phyloP scores from a whole-genome alignment of 2,888 invertebrate species.

The Rotaria magnacalcarata region DNA sequence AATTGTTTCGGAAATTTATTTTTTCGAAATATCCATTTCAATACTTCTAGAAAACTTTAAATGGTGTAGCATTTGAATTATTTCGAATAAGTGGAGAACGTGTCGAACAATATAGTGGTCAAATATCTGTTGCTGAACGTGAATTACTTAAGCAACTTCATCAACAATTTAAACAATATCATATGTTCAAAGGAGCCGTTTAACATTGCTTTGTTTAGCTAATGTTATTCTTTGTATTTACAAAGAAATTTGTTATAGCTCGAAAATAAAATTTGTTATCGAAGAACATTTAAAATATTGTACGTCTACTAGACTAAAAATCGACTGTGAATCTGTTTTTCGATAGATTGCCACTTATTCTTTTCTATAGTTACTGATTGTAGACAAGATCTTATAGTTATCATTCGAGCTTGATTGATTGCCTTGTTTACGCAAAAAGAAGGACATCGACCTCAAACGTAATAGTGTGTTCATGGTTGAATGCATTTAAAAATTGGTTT shows the following conservation, averaged over 20 bases:
- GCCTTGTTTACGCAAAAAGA: too few species aligned
- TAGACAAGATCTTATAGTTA: too few species aligned
- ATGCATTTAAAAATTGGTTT: too few species aligned
- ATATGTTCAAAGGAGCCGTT: background rate
- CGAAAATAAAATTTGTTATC: background rate
- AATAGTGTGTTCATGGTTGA: too few species aligned
- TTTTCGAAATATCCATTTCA: background rate
- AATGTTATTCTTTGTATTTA: background rate
- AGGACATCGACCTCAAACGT: too few species aligned
- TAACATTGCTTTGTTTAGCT: background rate
- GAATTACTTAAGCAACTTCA: slow-evolving; percentile 15
- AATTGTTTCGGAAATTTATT: too few species aligned
- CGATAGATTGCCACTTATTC: too few species aligned
- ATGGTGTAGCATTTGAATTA: background rate
- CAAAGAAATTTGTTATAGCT: background rate
- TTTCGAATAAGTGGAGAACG: slow-evolving; percentile 12
- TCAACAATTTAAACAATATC: slow-evolving; percentile 18
- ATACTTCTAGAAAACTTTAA: background rate
- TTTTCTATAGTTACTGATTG: too few species aligned
- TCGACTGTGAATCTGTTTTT: too few species aligned
- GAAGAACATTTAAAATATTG: too few species aligned
- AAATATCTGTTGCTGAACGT: background rate
- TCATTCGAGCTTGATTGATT: too few species aligned
- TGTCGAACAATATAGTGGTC: background rate
- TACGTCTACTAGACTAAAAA: too few species aligned